phyloP scores from a whole-genome alignment of 2,797 vertebrate species.

The Chelidonichthys spinosus region DNA sequence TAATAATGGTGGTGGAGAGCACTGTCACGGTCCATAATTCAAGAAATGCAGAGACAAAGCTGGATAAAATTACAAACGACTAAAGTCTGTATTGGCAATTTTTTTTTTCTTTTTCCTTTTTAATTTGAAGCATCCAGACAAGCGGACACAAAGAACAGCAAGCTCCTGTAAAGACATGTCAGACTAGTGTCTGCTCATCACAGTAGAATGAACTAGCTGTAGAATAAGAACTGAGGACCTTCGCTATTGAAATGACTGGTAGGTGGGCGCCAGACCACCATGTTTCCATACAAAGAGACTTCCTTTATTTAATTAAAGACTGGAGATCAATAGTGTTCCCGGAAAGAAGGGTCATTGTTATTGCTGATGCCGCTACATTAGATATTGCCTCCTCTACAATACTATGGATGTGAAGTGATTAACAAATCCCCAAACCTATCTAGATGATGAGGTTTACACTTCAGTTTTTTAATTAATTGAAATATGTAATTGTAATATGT shows the following conservation, averaged over 20 bases:
- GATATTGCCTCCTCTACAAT: conserved; percentile 46
- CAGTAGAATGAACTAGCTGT: background rate
- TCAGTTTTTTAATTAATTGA: background rate
- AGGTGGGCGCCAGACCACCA: background rate
- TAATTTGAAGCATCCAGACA: background rate
- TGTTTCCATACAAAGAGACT: conserved; percentile 41
- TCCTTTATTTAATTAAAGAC: conserved; percentile 69
- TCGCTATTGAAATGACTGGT: conserved; percentile 4
- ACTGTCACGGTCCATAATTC: background rate
- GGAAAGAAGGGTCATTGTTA: conserved; percentile 66
- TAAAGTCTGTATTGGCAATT: background rate
- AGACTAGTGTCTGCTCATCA: background rate
- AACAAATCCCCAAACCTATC: conserved; percentile 9
- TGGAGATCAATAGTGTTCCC: conserved; percentile 71
- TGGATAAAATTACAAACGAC: background rate
- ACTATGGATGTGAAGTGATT: conserved; percentile 24
- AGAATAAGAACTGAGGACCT: conserved; percentile 14
- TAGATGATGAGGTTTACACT: background rate
- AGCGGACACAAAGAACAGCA: background rate
- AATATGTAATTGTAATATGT: background rate
- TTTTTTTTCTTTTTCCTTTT: too few relatives aligned
- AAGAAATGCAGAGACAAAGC: background rate
- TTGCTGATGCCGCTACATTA: conserved; percentile 67
- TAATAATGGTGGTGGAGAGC: background rate
- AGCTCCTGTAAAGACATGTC: too few relatives aligned